Evolutionary conservation across 2,888 invertebrate genomes (phyloP).

Genomic region (Cheilosia soror): DNA sequence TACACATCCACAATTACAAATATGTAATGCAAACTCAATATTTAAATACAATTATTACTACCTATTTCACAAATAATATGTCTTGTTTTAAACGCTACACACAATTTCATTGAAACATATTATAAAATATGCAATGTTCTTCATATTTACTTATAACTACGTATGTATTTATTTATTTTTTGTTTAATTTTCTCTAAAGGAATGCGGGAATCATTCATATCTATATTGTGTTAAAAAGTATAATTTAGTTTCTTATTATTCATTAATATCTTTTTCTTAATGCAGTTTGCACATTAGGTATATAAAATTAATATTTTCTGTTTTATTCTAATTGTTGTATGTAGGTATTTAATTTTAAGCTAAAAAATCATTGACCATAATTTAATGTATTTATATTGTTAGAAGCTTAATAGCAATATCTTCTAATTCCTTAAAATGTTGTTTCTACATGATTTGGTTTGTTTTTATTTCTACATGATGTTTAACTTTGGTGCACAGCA

Average conservation of each 20-base stretch:
- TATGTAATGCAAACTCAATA: background rate
- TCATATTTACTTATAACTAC: slow-evolving; percentile 32
- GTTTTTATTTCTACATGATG: background rate
- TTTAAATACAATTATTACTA: background rate
- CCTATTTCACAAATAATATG: background rate
- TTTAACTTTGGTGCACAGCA: slow-evolving; percentile 8
- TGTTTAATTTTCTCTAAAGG: slow-evolving; percentile 32
- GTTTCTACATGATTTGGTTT: slow-evolving; percentile 13
- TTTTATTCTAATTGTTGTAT: slow-evolving; percentile 15
- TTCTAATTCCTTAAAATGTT: background rate
- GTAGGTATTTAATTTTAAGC: slow-evolving; percentile 38
- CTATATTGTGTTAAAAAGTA: slow-evolving; percentile 18
- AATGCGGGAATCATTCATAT: slow-evolving; percentile 30
- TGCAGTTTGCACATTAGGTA: slow-evolving; percentile 27
- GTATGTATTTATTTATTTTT: background rate
- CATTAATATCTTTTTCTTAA: slow-evolving; percentile 25
- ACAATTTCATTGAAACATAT: slow-evolving; percentile 31
- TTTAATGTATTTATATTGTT: slow-evolving; percentile 8
- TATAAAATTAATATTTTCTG: slow-evolving; percentile 46
- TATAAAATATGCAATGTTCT: slow-evolving; percentile 30
- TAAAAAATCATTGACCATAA: slow-evolving; percentile 47
- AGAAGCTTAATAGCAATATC: background rate
- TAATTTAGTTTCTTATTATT: slow-evolving; percentile 18
- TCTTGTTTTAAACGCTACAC: slow-evolving; percentile 15
- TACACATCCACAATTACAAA: background rate